Base-by-base conservation (phyloP, 2,888 invertebrate species). In the Leuctra nigra region DNA sequence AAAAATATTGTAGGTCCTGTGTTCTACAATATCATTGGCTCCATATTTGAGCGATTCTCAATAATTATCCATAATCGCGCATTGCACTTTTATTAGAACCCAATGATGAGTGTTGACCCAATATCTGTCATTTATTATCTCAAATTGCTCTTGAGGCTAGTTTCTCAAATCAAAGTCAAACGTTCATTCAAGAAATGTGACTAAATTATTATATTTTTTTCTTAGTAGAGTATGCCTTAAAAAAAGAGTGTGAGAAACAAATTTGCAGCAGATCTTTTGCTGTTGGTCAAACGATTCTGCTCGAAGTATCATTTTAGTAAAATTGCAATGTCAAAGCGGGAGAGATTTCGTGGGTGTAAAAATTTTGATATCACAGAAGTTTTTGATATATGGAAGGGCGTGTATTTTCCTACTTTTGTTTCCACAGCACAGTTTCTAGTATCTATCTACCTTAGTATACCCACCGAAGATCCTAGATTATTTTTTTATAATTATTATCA, bases 251-350 rank as follows among this genome's bases (percentile, higher is more conserved):
- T 57, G 57, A 58, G 29, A 29, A 29, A 29, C 11, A 29, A 29
- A 29, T 29, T 44, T 29, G 44, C 7, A 22, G 33, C 53, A 56
- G 62, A 59, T 59, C 57, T 61, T 61, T 62, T 62, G 62, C 62
- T 62, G 62, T 62, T 62, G 62, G 62, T 61, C 44, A 55, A 53
- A 55, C 39, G 9, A 23, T 20, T 20, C 7, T 44, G 44, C 29
- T 29, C 29, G 29, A 7, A 20, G 23, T 23, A 20, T 20, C 20
- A 44, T n/a, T 20, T 44, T 18, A 23, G 44, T 44, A 44, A 4
- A 44, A 18, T 41, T 14, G 41, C 16, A 20, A 9, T 4, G 23
- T 44, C 44, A 22, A 38, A n/a, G 13, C 44, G 20, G 44, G 6
- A 44, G 4, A n/a, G 23, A 44, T 22, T 44, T 44, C 44, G 22